Conservation (phyloP, 2,797 vertebrate species). For the Halcyon leucocephala region DNA sequence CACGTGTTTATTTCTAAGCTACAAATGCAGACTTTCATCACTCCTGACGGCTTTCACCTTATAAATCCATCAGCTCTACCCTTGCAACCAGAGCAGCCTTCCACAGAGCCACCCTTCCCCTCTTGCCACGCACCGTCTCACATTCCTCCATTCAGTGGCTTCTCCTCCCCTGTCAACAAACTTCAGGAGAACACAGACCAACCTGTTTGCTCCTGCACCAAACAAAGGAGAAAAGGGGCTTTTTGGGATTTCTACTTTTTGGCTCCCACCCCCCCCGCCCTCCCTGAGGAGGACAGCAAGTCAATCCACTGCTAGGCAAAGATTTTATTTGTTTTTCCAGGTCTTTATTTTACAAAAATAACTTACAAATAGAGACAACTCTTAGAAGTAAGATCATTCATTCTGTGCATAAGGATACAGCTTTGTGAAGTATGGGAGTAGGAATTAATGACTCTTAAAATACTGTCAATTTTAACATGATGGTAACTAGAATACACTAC, state of each 20-base stretch:
- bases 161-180: neutral
- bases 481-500: slow-evolving; percentile 32
- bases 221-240: neutral
- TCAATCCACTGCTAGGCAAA: neutral
- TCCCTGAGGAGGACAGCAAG: neutral
- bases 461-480: slow-evolving; percentile 41
- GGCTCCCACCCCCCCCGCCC: too few species aligned
- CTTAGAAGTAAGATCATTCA: slow-evolving; percentile 16
- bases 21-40: neutral
- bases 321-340: neutral
- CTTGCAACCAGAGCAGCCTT: neutral
- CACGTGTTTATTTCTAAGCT: neutral
- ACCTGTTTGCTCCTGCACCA: neutral
- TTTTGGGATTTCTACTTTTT: neutral
- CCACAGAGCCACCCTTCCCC: neutral
- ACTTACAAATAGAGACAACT: slow-evolving; percentile 76
- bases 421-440: neutral
- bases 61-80: slow-evolving; percentile 5
- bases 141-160: neutral
- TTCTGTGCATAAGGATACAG: slow-evolving; percentile 16
- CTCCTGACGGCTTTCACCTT: slow-evolving; percentile 3
- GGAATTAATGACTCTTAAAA: slow-evolving; percentile 39
- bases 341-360: slow-evolving; percentile 82
- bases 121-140: neutral
- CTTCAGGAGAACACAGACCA: neutral